Evolutionary conservation across 2,888 invertebrate genomes (phyloP).

Genomic region (Asteroscopus sphinx): DNA sequence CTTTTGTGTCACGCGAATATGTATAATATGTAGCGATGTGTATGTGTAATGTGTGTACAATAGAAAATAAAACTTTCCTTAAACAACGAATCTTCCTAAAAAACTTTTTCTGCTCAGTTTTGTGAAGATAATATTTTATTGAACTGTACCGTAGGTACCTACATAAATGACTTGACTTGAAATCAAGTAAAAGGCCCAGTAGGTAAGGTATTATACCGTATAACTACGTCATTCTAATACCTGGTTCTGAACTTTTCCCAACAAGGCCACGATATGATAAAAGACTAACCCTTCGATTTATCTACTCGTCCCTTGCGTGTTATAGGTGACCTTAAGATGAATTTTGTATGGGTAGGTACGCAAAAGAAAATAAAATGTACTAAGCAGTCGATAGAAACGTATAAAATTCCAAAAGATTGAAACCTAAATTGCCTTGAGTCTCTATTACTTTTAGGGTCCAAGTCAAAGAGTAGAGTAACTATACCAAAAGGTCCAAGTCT

Average conservation of each 20-base stretch:
- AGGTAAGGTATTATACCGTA: neutral
- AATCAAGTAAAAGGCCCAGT: constrained; percentile 3
- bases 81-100: too few species aligned
- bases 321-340: constrained; percentile 25
- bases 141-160: too few species aligned
- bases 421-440: neutral
- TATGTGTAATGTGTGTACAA: too few species aligned
- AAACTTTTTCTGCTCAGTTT: too few species aligned
- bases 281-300: constrained; percentile 19
- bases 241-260: constrained; percentile 11
- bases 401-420: constrained; percentile 17
- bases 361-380: constrained; percentile 22
- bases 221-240: constrained; percentile 10
- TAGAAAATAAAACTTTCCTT: too few species aligned
- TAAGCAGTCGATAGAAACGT: constrained; percentile 15
- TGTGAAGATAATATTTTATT: too few species aligned
- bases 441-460: constrained; percentile 10
- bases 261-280: constrained; percentile 15
- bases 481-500: too few species aligned
- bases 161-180: neutral
- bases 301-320: constrained; percentile 26
- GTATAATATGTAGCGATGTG: too few species aligned
- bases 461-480: too few species aligned
- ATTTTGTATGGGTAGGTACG: constrained; percentile 16
- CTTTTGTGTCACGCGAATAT: too few species aligned